A percentile compares a stretch with the other conserved stretches of the same genome.
Conservation (phyloP, 2,888 invertebrate species). For the Maniola hyperantus region DNA sequence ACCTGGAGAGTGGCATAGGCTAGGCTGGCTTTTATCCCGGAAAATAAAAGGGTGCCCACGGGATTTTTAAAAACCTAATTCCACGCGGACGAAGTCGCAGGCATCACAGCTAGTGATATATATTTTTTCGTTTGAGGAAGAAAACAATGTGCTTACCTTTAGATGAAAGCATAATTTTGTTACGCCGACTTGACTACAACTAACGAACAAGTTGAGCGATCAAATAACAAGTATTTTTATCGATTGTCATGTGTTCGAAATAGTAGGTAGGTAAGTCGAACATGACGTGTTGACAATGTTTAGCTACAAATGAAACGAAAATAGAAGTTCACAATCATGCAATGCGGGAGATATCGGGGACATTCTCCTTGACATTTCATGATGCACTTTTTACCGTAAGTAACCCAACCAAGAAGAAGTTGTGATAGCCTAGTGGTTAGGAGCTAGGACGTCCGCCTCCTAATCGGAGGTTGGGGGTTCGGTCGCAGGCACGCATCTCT, state of each 20-base stretch:
- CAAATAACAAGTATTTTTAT: slow-evolving; percentile 35
- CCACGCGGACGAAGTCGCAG: too few relatives aligned
- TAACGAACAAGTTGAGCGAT: slow-evolving; percentile 17
- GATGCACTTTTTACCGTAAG: not conserved
- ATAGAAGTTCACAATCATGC: slow-evolving; percentile 22
- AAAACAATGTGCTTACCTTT: not conserved
- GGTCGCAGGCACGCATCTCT: too few relatives aligned
- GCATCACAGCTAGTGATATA: too few relatives aligned
- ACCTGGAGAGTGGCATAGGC: too few relatives aligned
- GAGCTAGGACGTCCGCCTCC: too few relatives aligned
- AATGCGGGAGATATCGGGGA: slow-evolving; percentile 24
- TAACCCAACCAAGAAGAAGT: too few relatives aligned
- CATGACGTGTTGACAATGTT: slow-evolving; percentile 36
- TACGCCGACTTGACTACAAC: not conserved
- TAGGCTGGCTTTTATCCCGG: too few relatives aligned
- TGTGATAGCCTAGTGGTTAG: too few relatives aligned
- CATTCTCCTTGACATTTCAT: slow-evolving; percentile 12
- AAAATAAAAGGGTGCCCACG: too few relatives aligned
- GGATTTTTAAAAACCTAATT: too few relatives aligned
- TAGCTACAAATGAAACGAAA: slow-evolving; percentile 31
- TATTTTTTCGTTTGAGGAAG: too few relatives aligned
- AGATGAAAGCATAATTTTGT: slow-evolving; percentile 8
- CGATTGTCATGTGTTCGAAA: slow-evolving; percentile 32
- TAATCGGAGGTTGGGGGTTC: too few relatives aligned
- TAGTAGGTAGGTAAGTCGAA: slow-evolving; percentile 33